Percentiles rank a stretch among this genome's conserved stretches.
These are phyloP conservation scores for Incurvaria masculella DNA, from an alignment of 2,888 invertebrate genomes.

Conservation along the genomic window DNA sequence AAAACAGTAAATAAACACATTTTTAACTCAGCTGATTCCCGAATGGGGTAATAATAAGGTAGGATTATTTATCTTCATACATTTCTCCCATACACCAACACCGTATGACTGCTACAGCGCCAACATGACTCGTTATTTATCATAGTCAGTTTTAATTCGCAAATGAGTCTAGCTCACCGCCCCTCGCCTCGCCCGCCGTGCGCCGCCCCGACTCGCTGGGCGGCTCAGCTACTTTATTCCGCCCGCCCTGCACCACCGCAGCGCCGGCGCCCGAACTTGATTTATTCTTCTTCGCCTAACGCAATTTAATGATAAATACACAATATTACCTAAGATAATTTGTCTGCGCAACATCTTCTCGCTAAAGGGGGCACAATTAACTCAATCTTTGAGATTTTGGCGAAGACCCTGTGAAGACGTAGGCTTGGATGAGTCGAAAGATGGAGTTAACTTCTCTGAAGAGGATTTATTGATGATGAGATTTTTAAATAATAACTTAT, in stretches of 20 bases:
- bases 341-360: conserved; percentile 21
- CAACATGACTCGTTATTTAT: conserved; percentile 7
- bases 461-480: too few species aligned
- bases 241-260: neutral
- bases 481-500: too few species aligned
- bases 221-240: neutral
- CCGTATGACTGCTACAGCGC: neutral
- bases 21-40: too few species aligned
- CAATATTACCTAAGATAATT: conserved; percentile 26
- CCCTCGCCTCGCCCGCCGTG: neutral
- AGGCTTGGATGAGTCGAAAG: too few species aligned
- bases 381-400: too few species aligned
- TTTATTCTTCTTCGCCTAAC: conserved; percentile 21
- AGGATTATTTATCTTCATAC: neutral
- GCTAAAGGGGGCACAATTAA: conserved; percentile 29
- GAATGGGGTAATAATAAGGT: too few species aligned
- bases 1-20: too few species aligned
- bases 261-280: conserved; percentile 17
- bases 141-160: conserved; percentile 13
- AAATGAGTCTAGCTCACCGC: conserved; percentile 8
- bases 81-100: neutral
- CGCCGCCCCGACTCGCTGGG: neutral
- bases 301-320: conserved; percentile 25
- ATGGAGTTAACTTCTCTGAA: too few species aligned
- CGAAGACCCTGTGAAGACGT: too few species aligned